Evolutionary conservation across 2,888 invertebrate species (phyloP).

Genomic region (Apamea epomidion): DNA sequence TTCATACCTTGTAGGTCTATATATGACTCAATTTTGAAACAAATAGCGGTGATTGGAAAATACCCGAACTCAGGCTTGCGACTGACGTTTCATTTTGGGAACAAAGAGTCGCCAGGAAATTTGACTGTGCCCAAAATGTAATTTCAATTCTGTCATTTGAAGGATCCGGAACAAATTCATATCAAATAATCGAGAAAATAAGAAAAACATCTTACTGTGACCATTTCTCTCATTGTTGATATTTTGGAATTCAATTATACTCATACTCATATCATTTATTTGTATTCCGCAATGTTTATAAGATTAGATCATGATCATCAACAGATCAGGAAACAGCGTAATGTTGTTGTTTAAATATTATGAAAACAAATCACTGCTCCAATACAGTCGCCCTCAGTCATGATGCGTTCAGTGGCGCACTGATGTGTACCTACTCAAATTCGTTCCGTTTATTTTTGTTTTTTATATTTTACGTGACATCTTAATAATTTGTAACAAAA

Average conservation of each 20-base stretch:
- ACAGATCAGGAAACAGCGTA: neutral
- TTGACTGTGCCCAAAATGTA: constrained; percentile 66
- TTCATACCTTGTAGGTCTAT: constrained; percentile 8
- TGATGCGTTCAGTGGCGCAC: too few species aligned
- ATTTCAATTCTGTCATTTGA: constrained; percentile 66
- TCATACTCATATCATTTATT: constrained; percentile 4
- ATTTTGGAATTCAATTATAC: neutral
- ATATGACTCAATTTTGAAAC: constrained; percentile 43
- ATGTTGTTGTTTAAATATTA: constrained; percentile 4
- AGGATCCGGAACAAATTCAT: constrained; percentile 50
- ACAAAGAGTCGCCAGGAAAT: constrained; percentile 65
- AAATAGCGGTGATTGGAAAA: constrained; percentile 51
- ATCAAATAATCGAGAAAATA: constrained; percentile 24
- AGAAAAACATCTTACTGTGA: neutral
- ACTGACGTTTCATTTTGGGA: constrained; percentile 74
- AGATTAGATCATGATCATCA: constrained; percentile 16
- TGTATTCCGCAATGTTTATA: neutral
- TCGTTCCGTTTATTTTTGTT: too few species aligned
- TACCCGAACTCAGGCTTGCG: constrained; percentile 57
- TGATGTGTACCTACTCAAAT: too few species aligned
- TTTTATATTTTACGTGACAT: too few species aligned
- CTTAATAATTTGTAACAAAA: too few species aligned
- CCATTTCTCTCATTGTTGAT: neutral
- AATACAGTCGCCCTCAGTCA: too few species aligned
- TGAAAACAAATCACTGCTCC: constrained; percentile 2